phyloP scores from a whole-genome alignment of 2,113 vertebrate species.

The Epinephelus fuscoguttatus region DNA sequence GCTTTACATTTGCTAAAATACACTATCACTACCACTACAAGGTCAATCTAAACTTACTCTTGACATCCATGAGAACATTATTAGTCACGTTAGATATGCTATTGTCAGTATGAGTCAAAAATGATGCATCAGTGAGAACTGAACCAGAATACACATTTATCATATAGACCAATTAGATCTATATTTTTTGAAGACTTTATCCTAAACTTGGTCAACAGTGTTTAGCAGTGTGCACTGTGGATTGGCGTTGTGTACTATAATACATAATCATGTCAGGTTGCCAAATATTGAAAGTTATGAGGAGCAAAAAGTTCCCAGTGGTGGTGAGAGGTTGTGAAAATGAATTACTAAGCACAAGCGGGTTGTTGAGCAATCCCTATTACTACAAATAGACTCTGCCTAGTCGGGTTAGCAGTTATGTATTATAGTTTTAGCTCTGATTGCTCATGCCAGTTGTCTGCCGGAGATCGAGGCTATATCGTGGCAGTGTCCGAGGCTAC shows the following conservation, averaged over 20 bases:
- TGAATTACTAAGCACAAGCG: neutral
- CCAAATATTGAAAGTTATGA: neutral
- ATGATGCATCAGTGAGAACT: neutral
- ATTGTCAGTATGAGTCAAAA: neutral
- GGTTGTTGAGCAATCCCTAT: neutral
- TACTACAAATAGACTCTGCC: neutral
- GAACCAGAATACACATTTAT: neutral
- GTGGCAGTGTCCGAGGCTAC: slow-evolving; percentile 51
- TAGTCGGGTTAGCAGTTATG: neutral
- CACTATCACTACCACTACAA: neutral
- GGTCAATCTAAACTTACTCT: neutral
- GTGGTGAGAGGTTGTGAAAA: neutral
- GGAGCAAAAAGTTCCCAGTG: neutral
- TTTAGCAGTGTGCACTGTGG: too few relatives aligned
- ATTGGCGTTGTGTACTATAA: neutral
- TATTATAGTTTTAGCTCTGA: neutral
- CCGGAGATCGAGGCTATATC: slow-evolving; percentile 63
- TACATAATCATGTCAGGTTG: neutral
- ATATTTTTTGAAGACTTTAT: neutral
- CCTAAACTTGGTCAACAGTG: neutral
- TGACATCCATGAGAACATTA: neutral
- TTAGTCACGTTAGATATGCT: neutral
- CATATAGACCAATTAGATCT: too few relatives aligned
- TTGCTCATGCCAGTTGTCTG: neutral
- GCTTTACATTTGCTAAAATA: neutral